These are phyloP conservation scores for Coenonympha arcania DNA, from an alignment of 2,888 invertebrate species.

Conservation along the genomic window DNA sequence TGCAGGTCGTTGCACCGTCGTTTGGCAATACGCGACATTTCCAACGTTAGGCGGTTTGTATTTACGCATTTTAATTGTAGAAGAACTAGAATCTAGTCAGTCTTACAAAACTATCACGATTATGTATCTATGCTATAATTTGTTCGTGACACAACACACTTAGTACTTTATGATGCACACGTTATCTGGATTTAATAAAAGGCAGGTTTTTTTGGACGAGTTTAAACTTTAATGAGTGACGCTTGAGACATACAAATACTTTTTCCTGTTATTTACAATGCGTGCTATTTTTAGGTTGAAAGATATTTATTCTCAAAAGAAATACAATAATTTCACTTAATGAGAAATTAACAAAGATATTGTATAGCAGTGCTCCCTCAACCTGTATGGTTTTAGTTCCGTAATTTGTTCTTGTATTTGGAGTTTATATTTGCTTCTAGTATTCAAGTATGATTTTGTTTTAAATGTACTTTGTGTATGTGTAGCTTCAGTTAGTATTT, in stretches of 20 bases:
- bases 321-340: no score
- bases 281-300: no score
- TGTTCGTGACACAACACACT: conserved; percentile 13
- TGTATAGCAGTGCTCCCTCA: no score
- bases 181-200: background rate
- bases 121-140: conserved; percentile 25
- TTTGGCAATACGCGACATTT: conserved; percentile 67
- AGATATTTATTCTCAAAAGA: no score
- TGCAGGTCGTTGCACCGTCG: conserved; percentile 59
- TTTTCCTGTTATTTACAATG: no score
- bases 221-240: background rate
- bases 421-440: no score
- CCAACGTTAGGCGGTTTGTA: conserved; percentile 36
- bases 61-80: conserved; percentile 54
- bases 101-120: conserved; percentile 32
- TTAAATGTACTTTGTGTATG: no score
- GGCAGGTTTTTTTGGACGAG: background rate
- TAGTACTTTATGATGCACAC: background rate
- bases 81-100: conserved; percentile 56
- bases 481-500: no score
- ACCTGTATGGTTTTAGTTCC: no score
- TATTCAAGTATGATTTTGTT: no score
- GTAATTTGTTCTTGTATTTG: no score
- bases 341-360: no score
- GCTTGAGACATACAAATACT: background rate